These are phyloP conservation scores for Zoanthus solanderi DNA, from an alignment of 92 coral and sea anemone genomes.

Conservation along the genomic window DNA sequence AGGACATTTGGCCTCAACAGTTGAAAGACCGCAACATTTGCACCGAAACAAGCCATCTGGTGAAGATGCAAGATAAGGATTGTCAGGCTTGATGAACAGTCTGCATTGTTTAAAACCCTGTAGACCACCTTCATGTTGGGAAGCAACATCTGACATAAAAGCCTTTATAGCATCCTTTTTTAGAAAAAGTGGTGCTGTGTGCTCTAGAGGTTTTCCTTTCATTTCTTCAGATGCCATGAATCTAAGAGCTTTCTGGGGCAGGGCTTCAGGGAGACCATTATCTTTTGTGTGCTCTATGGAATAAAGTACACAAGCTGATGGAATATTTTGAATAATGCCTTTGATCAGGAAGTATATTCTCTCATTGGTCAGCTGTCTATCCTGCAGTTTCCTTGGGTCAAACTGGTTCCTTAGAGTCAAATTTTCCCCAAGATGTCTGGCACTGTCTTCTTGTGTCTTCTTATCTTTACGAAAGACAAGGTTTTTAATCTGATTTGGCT, in stretches of 20 bases:
- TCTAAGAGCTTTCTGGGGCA: conserved; percentile 54
- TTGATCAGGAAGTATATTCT: conserved; percentile 52
- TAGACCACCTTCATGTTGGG: conserved; percentile 34
- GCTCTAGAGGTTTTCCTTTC: conserved; percentile 59
- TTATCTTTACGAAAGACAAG: conserved; percentile 69
- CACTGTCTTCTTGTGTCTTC: conserved; percentile 55
- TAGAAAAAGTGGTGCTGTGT: conserved; percentile 53
- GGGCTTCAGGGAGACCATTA: conserved; percentile 51
- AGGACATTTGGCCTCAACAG: conserved; percentile 57
- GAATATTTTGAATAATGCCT: conserved; percentile 24
- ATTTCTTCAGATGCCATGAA: conserved; percentile 59
- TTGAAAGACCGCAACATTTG: conserved; percentile 48
- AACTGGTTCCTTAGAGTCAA: conserved; percentile 54
- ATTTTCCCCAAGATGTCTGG: conserved; percentile 27
- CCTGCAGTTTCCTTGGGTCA: conserved; percentile 69
- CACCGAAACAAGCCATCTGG: conserved; percentile 62
- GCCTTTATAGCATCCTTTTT: background rate
- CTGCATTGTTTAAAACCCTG: conserved; percentile 53
- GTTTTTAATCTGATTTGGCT: conserved; percentile 22
- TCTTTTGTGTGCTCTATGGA: conserved; percentile 61
- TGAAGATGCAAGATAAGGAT: conserved; percentile 67
- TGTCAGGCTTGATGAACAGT: conserved; percentile 49
- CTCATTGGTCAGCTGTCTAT: conserved; percentile 65
- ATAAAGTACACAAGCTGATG: conserved; percentile 63
- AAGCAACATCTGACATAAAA: too few species aligned